Evolutionary conservation across 2,113 vertebrate genomes (phyloP), one percentile per base, ranked within the genome.

Genomic region (Aptenodytes patagonicus): DNA sequence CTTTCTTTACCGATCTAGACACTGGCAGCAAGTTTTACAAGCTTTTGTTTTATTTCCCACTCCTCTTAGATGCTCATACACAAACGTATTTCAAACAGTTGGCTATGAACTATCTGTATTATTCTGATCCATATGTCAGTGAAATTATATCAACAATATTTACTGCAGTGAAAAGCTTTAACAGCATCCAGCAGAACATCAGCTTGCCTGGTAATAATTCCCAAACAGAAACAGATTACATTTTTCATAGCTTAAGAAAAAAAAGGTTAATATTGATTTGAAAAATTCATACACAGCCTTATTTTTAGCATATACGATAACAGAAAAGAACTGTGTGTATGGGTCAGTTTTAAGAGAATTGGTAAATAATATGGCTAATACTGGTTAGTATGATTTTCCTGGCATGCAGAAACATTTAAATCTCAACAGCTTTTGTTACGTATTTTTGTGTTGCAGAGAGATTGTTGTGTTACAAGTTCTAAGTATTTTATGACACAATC

Each of bases 21-120:
- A 32, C 64, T 84, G 66, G 38, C 49, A 72, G 76, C 71, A 95
- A 96, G 66, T 76, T 96, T 95, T 97, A 94, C 68, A 94, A 70
- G 85, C 18, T 68, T 90, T 61, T 79, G 65, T 79, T 95, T 92
- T 96, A 91, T 90, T 84, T 94, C 82, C 51, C 49, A 38, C 61
- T 95, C 76, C 80, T 78, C 79, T 72, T 75, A 70, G 36, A 42
- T 90, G 66, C 85, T 97, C 51, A 60, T 72, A 80, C 62, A 85
- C 83, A 73, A 92, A 90, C n/a, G 8, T 92, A 95, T 96, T 93
- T 97, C 81, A 96, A 94, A 86, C 89, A 95, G 95, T 77, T 95
- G 87, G 72, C 95, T 92, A 75, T 88, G 91, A 93, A 94, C 84
- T 95, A 85, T 89, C 77, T 87, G 18, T 90, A 71, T 95, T 91